These are phyloP conservation scores for Peromyscus polionotus DNA, from an alignment of 2,113 vertebrate species.

Conservation along the genomic window DNA sequence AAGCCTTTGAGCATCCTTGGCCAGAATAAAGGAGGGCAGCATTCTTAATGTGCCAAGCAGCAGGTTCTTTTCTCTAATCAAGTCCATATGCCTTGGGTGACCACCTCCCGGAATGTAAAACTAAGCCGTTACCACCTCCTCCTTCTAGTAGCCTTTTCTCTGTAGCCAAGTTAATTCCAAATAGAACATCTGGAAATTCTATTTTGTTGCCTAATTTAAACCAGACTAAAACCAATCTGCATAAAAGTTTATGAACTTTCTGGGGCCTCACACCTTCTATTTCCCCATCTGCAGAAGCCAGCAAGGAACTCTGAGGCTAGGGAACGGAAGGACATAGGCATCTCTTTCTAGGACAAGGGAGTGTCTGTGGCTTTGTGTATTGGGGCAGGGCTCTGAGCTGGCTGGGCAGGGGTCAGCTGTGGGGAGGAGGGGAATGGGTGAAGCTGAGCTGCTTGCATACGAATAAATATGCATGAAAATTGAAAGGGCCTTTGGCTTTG, in stretches of 20 bases:
- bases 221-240: slow-evolving; percentile 81
- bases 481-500: slow-evolving; percentile 47
- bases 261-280: slow-evolving; percentile 79
- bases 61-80: slow-evolving; percentile 78
- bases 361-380: slow-evolving; percentile 68
- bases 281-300: slow-evolving; percentile 73
- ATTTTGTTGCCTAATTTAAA: slow-evolving; percentile 80
- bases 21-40: slow-evolving; percentile 70
- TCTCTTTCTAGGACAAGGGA: slow-evolving; percentile 9
- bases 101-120: slow-evolving; percentile 76
- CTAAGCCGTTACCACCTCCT: slow-evolving; percentile 79
- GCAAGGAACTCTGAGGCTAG: slow-evolving; percentile 21
- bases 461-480: slow-evolving; percentile 35
- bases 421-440: neutral
- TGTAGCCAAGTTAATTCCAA: slow-evolving; percentile 77
- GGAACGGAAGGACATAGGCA: slow-evolving; percentile 10
- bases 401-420: neutral
- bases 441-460: neutral
- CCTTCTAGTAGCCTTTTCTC: slow-evolving; percentile 82
- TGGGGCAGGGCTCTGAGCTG: neutral
- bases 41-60: slow-evolving; percentile 76
- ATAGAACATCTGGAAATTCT: slow-evolving; percentile 87
- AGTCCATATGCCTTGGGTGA: slow-evolving; percentile 77
- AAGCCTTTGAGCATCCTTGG: slow-evolving; percentile 59
- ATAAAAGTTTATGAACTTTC: slow-evolving; percentile 84